These are phyloP conservation scores for Argyresthia goedartella DNA, from an alignment of 2,888 invertebrate species.

Conservation along the genomic window DNA sequence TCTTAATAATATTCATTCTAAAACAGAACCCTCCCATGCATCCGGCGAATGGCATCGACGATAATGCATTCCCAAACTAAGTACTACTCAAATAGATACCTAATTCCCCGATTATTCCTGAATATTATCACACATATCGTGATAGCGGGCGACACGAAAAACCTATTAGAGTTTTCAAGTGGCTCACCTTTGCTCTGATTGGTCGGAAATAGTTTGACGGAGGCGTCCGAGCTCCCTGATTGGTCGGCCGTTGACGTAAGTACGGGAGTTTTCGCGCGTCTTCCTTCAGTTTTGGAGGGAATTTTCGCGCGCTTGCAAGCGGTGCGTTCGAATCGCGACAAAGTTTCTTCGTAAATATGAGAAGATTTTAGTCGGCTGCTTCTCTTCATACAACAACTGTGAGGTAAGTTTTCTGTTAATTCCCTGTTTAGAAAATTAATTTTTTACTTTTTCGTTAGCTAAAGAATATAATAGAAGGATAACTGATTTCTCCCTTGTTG, in stretches of 20 bases:
- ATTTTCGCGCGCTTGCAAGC: conserved; percentile 35
- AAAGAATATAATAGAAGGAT: too few relatives aligned
- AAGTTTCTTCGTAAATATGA: neutral
- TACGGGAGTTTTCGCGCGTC: conserved; percentile 57
- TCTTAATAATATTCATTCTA: too few relatives aligned
- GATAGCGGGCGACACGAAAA: conserved; percentile 46
- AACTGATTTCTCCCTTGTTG: too few relatives aligned
- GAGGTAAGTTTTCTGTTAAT: neutral
- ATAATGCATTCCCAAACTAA: too few relatives aligned
- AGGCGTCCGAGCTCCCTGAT: conserved; percentile 43
- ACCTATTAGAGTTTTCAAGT: conserved; percentile 59
- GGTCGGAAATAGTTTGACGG: conserved; percentile 30
- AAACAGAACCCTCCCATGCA: too few relatives aligned
- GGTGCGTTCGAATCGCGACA: neutral
- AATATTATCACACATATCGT: conserved; percentile 8
- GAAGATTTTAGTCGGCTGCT: neutral
- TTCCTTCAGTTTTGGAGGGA: conserved; percentile 45
- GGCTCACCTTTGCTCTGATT: conserved; percentile 45
- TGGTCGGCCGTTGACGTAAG: conserved; percentile 45
- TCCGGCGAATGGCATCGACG: too few relatives aligned
- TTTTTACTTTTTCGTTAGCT: too few relatives aligned
- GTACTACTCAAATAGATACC: too few relatives aligned
- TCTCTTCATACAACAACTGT: neutral
- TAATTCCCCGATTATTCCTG: conserved; percentile 5
- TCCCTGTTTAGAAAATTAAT: neutral